Evolutionary conservation across 2,888 invertebrate species (phyloP).

Genomic region (Troides helena): DNA sequence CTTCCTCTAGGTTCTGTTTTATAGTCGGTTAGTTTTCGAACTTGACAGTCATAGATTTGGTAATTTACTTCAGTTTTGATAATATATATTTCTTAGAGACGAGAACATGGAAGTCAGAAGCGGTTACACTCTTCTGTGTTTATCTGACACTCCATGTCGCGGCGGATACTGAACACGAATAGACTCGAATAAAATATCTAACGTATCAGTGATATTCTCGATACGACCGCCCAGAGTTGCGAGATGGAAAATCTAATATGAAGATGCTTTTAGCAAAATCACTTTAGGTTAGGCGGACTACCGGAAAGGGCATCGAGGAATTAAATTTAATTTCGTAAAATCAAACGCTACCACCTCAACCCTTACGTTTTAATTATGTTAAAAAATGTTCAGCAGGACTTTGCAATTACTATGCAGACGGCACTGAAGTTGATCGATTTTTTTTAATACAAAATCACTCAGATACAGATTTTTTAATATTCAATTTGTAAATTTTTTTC

Average conservation of each 20-base stretch:
- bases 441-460: too few relatives aligned
- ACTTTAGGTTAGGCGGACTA: constrained; percentile 52
- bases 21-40: too few relatives aligned
- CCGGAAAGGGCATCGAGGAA: background rate
- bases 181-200: constrained; percentile 73
- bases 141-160: constrained; percentile 73
- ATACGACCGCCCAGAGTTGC: constrained; percentile 65
- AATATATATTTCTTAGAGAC: too few relatives aligned
- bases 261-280: constrained; percentile 75
- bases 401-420: too few relatives aligned
- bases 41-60: constrained; percentile 60
- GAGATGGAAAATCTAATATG: constrained; percentile 76
- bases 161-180: constrained; percentile 56
- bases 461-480: too few relatives aligned
- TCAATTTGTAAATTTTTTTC: too few relatives aligned
- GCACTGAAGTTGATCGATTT: too few relatives aligned
- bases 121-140: constrained; percentile 73
- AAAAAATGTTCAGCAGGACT: too few relatives aligned
- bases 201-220: constrained; percentile 70
- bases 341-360: too few relatives aligned
- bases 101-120: constrained; percentile 61
- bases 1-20: too few relatives aligned
- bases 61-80: constrained; percentile 51
- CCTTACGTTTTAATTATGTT: too few relatives aligned
- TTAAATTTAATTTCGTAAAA: too few relatives aligned